Conservation (phyloP, 2,888 invertebrate species). For the Drosophila mimetica region DNA sequence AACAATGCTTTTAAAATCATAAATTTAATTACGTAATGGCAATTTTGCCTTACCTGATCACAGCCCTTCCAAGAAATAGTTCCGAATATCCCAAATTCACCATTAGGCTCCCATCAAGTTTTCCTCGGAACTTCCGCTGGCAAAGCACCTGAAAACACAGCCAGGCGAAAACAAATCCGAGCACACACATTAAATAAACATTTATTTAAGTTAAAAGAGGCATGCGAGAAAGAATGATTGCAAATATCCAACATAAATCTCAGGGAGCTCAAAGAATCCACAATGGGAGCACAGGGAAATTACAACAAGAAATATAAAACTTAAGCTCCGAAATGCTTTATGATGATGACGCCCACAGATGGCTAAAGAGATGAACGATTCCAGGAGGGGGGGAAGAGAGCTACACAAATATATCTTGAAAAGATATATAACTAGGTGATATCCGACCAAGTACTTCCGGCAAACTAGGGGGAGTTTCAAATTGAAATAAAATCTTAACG, state of each 20-base stretch:
- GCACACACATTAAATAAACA: conserved; percentile 63
- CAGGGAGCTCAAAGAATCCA: conserved; percentile 50
- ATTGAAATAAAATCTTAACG: conserved; percentile 21
- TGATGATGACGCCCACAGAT: conserved; percentile 71
- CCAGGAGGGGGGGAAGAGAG: conserved; percentile 2
- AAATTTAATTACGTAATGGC: neutral
- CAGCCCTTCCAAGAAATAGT: conserved; percentile 27
- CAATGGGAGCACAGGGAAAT: conserved; percentile 43
- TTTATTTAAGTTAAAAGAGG: conserved; percentile 64
- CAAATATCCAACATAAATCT: conserved; percentile 78
- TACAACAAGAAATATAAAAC: conserved; percentile 54
- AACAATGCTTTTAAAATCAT: neutral
- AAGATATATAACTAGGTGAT: conserved; percentile 49
- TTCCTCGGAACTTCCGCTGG: conserved; percentile 54
- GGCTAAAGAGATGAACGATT: conserved; percentile 57
- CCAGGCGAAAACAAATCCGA: conserved; percentile 23
- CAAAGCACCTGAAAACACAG: conserved; percentile 69
- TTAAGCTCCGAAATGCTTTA: conserved; percentile 71
- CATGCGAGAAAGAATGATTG: conserved; percentile 68
- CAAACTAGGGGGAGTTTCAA: conserved; percentile 25
- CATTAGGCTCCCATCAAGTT: conserved; percentile 16
- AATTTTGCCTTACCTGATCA: conserved; percentile 3
- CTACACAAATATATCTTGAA: conserved; percentile 20
- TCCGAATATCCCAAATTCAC: conserved; percentile 19
- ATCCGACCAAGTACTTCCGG: conserved; percentile 69